These are phyloP conservation scores for Hippocampus abdominalis DNA, from an alignment of 2,113 vertebrate genomes.

Conservation along the genomic window DNA sequence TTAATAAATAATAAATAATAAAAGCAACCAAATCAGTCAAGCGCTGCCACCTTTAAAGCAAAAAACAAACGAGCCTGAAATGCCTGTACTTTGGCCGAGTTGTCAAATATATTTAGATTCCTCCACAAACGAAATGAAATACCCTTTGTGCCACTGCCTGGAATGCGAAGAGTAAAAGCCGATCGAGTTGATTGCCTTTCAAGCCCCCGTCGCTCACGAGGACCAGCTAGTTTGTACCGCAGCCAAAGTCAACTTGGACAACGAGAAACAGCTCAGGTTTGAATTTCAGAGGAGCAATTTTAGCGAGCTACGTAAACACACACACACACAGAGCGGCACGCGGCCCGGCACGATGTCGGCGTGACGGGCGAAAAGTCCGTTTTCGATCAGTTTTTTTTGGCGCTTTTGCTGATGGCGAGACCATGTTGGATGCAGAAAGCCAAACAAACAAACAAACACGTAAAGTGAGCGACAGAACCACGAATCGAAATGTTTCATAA, in stretches of 20 bases:
- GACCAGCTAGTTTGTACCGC: conserved; percentile 27
- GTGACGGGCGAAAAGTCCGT: conserved; percentile 23
- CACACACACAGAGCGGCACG: conserved; percentile 25
- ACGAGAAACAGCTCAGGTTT: conserved; percentile 36
- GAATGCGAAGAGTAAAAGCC: conserved; percentile 29
- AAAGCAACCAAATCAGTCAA: background rate
- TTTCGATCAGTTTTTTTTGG: conserved; percentile 1
- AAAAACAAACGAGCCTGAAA: conserved; percentile 13
- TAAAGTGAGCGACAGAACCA: conserved; percentile 21
- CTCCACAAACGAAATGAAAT: conserved; percentile 47
- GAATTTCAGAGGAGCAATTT: conserved; percentile 48
- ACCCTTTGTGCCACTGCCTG: conserved; percentile 37
- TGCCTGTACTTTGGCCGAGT: conserved; percentile 19
- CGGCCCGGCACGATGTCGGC: conserved; percentile 5
- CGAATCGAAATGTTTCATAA: background rate
- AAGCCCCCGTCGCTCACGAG: conserved; percentile 45
- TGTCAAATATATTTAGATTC: conserved; percentile 38
- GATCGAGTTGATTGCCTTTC: conserved; percentile 35
- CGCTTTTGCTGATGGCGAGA: conserved; percentile 74
- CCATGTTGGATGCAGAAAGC: conserved; percentile 70
- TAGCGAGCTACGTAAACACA: conserved; percentile 37
- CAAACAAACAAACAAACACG: conserved; percentile 67
- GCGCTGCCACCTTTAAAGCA: conserved; percentile 16
- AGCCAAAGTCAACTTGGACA: conserved; percentile 57
- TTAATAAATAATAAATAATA: too few relatives aligned